Conservation (phyloP, 1,140 invertebrate species). For the Luehdorfia chinensis region DNA sequence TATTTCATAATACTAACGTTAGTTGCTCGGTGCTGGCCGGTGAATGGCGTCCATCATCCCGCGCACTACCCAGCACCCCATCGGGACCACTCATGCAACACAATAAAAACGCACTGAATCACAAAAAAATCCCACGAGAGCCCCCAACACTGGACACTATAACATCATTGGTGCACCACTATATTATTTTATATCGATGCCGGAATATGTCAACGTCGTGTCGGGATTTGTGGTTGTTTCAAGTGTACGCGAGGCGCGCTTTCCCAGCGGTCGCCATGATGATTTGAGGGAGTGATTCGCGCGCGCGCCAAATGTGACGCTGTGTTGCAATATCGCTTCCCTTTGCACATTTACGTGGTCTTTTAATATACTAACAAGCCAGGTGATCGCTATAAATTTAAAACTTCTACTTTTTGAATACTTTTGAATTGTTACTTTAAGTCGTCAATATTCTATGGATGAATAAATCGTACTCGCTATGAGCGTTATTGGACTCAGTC, state of each 20-base stretch:
- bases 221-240: constrained; percentile 28
- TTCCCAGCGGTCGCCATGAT: constrained; percentile 56
- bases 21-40: constrained; percentile 69
- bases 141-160: constrained; percentile 41
- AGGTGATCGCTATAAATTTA: no score
- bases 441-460: no score
- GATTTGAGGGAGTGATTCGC: constrained; percentile 59
- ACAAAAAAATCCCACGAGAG: constrained; percentile 40
- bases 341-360: constrained; percentile 18
- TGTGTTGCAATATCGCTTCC: constrained; percentile 34
- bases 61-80: constrained; percentile 50
- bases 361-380: no score
- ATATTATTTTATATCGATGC: constrained; percentile 21
- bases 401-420: no score
- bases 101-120: constrained; percentile 45
- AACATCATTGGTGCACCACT: constrained; percentile 52
- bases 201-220: constrained; percentile 20
- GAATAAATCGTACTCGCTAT: background rate
- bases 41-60: constrained; percentile 64
- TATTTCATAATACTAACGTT: constrained; percentile 55
- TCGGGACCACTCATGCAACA: constrained; percentile 68
- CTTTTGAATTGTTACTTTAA: background rate
- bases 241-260: constrained; percentile 51
- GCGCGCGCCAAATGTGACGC: constrained; percentile 58
- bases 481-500: background rate